Percentiles rank a stretch among this genome's conserved stretches.
phyloP scores from a whole-genome alignment of 2,113 vertebrate genomes.

The Hylia prasina region DNA sequence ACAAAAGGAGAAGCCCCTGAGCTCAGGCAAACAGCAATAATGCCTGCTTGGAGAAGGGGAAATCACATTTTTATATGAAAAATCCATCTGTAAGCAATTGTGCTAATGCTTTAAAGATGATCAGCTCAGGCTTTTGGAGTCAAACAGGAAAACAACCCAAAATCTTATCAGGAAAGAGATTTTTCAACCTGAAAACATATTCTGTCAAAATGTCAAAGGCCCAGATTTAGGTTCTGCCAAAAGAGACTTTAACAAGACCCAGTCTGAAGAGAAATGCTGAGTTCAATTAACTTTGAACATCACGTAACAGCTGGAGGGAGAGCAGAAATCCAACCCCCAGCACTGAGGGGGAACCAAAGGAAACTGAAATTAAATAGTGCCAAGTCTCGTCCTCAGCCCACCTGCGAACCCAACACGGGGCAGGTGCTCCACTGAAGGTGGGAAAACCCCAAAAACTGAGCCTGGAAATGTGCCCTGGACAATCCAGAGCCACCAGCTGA shows the following conservation, averaged over 20 bases:
- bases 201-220: background rate
- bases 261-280: background rate
- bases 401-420: accelerated
- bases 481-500: background rate
- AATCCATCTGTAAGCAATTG: conserved; percentile 26
- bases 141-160: conserved; percentile 2
- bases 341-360: background rate
- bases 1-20: background rate
- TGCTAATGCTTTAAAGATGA: conserved; percentile 36
- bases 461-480: background rate
- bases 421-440: background rate
- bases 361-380: background rate
- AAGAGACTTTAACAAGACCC: background rate
- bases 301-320: background rate
- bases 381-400: background rate
- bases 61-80: background rate
- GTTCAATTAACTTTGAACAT: background rate
- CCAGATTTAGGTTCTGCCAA: background rate
- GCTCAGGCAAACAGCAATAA: background rate
- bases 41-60: background rate
- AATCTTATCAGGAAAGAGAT: background rate
- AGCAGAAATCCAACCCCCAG: background rate
- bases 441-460: background rate
- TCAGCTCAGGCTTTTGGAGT: background rate
- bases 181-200: background rate